Evolutionary conservation across 1,140 invertebrate genomes (phyloP).

Genomic region (Drosophila mojavensis): DNA sequence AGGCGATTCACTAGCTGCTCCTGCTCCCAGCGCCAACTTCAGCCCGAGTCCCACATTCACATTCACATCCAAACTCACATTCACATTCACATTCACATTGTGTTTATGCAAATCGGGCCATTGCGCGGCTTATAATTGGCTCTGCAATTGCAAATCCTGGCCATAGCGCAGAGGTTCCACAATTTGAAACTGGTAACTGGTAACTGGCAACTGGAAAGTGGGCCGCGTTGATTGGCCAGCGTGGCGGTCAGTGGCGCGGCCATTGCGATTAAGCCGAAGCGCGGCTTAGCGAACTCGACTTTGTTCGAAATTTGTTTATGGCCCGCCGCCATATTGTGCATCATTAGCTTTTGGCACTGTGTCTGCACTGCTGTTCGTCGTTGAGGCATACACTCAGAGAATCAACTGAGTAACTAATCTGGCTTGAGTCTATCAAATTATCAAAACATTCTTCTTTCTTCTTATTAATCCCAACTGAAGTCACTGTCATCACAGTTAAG

Average conservation of each 20-base stretch:
- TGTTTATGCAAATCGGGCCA: slow-evolving; percentile 30
- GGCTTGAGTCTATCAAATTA: too few species aligned
- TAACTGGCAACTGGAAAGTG: slow-evolving; percentile 6
- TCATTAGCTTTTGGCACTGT: slow-evolving; percentile 36
- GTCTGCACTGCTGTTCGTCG: neutral
- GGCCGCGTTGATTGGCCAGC: slow-evolving; percentile 65
- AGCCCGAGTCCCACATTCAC: neutral
- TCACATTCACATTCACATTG: slow-evolving; percentile 3
- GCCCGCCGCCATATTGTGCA: slow-evolving; percentile 56
- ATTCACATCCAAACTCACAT: neutral
- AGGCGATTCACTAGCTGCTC: slow-evolving; percentile 29
- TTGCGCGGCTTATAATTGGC: slow-evolving; percentile 24
- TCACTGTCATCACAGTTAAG: too few species aligned
- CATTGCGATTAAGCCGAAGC: slow-evolving; percentile 62
- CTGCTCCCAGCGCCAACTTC: slow-evolving; percentile 6
- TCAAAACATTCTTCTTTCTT: too few species aligned
- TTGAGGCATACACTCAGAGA: slow-evolving; percentile 5
- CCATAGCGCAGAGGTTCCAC: slow-evolving; percentile 11
- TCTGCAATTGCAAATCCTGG: slow-evolving; percentile 37
- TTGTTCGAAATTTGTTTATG: slow-evolving; percentile 55
- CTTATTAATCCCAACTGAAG: too few species aligned
- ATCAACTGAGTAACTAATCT: neutral
- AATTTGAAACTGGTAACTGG: slow-evolving; percentile 60
- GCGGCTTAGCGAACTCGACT: slow-evolving; percentile 39
- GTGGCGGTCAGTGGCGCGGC: slow-evolving; percentile 36